Evolutionary conservation across 2,113 vertebrate genomes (phyloP), one percentile per base, ranked within the genome.

Genomic region (Platichthys stellatus): DNA sequence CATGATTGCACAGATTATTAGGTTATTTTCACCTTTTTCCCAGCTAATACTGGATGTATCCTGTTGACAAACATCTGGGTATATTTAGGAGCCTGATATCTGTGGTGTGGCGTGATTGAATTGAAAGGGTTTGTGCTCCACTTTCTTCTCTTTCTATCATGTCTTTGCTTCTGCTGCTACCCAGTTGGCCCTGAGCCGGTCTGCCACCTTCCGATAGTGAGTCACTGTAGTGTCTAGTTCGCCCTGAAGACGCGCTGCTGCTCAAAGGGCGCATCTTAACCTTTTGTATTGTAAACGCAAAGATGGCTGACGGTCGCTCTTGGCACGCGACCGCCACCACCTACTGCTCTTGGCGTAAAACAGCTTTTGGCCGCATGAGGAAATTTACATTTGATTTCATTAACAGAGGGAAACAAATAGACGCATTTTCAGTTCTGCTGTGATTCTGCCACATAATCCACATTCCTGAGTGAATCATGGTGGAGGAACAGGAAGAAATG

Each of bases 391-490:
- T 7, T 49, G 3, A 15, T 5, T 23, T 12, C n/a, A 23, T 58
- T 26, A 58, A 23, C 49, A 53, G 11, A 15, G 21, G 12, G 23
- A 63, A 17, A 61, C 20, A 24, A 15, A 26, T 49, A 17, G 3
- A 47, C n/a, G 1, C 2, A 10, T 51, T 43, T 66, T 38, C 2
- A 0, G 38, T 60, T 17, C 53, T 76, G 38, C 40, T 76, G 47
- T 63, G 64, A 18, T 35, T 58, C 69, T 64, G 26, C 24, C 68
- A 74, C 61, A 66, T 76, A 63, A n/a, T 58, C 26, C 65, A 74
- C 24, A 17, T 74, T 78, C 66, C 14, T n/a, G n/a, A n/a, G 63
- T 74, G 49, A 74, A 59, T 80, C 31, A 78, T 45, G 20, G 49
- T 20, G 51, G 21, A 53, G 20, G 18, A 53, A 77, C 28, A 69